phyloP scores from a whole-genome alignment of 2,113 vertebrate species.

The Tauraco erythrolophus region DNA sequence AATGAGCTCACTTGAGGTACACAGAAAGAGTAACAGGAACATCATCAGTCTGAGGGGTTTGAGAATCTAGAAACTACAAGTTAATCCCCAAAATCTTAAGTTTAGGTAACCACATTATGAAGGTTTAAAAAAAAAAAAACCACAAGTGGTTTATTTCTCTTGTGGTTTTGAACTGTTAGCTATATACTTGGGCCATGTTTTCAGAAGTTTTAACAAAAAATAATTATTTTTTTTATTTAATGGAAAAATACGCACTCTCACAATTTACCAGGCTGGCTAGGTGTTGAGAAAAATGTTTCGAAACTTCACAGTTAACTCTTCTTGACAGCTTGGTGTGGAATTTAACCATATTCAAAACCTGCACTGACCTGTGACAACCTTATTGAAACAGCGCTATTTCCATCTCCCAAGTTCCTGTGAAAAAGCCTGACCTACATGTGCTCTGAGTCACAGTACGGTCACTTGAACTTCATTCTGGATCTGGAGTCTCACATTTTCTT shows the following conservation, averaged over 20 bases:
- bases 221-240: neutral
- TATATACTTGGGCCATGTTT: neutral
- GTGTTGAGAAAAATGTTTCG: neutral
- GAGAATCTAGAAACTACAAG: neutral
- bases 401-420: neutral
- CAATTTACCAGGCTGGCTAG: neutral
- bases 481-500: neutral
- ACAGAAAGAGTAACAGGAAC: neutral
- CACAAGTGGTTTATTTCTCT: neutral
- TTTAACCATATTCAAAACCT: neutral
- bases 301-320: neutral
- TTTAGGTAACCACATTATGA: neutral
- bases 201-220: neutral
- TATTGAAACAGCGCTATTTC: neutral
- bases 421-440: neutral
- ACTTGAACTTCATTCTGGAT: neutral
- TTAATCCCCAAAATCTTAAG: neutral
- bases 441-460: neutral
- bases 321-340: neutral
- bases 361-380: neutral
- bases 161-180: neutral
- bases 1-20: neutral
- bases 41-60: neutral
- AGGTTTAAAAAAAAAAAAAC: neutral
- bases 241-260: neutral